Base-by-base conservation (phyloP, 2,797 vertebrate species). In the Columba guinea region DNA sequence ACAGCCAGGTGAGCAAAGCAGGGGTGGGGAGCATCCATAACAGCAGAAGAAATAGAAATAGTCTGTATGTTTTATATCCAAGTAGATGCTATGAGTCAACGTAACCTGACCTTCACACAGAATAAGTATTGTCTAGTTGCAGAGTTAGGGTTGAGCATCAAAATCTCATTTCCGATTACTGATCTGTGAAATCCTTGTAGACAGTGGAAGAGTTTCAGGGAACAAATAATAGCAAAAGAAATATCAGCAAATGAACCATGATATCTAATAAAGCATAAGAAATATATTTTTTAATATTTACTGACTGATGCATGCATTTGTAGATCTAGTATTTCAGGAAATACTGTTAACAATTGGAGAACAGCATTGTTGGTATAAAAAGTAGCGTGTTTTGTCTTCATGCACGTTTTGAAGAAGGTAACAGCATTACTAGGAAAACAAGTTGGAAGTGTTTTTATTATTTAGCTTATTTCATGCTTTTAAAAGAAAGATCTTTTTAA, bases 171-270 rank as follows among this genome's bases (percentile, higher is more conserved):
- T 96, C 92, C 9, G 28, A 65, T 90, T 94, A 91, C 76, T 94
- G 83, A 87, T 74, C 87, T 96, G 88, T 96, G 90, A 97, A 96
- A 97, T 90, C 94, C 92, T 85, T 78, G 58, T 62, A 83, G 78
- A 34, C 76, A 89, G 83, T 0, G 0, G 37, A 91, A 95, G 27
- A 95, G 52, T 76, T 95, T 62, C 32, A 56, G 71, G 84, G 70
- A 95, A 89, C 28, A 96, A 96, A 95, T 85, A 93, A 63, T 34
- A 60, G 10, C 21, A 77, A 87, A 96, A 88, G 41, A 93, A 94
- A 32, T 58, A 92, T 30, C 64, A 80, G 85, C 60, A 96, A 97
- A 96, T 65, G 95, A 94, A 68, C 74, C 15, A 58, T 39, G 88
- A 20, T 67, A 78, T 80, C 95, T 95, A 93, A 80, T 77, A 51